phyloP scores from a whole-genome alignment of 2,888 invertebrate species.

The Agonopterix arenella region DNA sequence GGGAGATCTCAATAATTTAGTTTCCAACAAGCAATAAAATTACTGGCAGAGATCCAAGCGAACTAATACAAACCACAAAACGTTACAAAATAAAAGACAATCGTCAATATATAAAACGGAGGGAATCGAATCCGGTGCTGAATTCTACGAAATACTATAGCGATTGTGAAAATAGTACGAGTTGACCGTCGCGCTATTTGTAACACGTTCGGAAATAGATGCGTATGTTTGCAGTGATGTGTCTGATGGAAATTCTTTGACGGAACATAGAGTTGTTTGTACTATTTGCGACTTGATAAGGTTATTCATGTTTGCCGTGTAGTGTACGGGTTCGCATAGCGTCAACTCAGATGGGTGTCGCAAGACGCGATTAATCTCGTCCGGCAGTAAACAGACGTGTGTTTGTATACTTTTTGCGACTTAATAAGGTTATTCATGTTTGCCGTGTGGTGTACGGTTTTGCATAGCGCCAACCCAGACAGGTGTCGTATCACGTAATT shows the following conservation, averaged over 20 bases:
- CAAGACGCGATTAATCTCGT: no score
- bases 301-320: no score
- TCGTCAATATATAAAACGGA: neutral
- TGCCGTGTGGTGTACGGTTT: no score
- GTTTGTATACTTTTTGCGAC: no score
- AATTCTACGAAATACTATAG: constrained; percentile 5
- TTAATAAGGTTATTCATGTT: no score
- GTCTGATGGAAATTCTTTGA: neutral
- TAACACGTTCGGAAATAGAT: constrained; percentile 3
- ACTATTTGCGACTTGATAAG: no score
- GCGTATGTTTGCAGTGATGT: neutral
- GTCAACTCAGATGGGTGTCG: no score
- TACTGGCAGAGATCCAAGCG: constrained; percentile 18
- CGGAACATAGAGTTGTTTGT: no score
- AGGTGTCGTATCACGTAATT: no score
- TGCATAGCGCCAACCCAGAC: no score
- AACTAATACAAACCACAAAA: constrained; percentile 11
- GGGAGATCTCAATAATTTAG: constrained; percentile 4
- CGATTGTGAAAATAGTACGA: constrained; percentile 8
- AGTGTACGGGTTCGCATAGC: no score
- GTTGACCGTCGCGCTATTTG: constrained; percentile 6
- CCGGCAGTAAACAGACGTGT: no score
- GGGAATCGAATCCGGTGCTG: neutral
- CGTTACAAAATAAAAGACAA: neutral
- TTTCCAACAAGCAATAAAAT: constrained; percentile 11